These are phyloP conservation scores for Eupithecia subfuscata DNA, from an alignment of 2,888 invertebrate species.

Conservation along the genomic window DNA sequence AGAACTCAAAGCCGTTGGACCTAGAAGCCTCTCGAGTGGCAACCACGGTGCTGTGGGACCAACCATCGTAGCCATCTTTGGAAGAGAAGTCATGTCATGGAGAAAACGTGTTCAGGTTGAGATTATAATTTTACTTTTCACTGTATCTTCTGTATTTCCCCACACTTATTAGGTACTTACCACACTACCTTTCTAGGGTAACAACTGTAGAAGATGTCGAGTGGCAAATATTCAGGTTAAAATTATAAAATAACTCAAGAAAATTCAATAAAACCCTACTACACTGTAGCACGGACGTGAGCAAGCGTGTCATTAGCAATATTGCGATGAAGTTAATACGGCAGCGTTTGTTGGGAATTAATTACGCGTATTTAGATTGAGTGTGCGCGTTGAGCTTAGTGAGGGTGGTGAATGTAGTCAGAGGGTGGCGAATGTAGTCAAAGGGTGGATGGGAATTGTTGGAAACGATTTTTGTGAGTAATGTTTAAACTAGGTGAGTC, in stretches of 20 bases:
- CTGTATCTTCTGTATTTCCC: too few relatives aligned
- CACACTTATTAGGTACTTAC: too few relatives aligned
- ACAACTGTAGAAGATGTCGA: too few relatives aligned
- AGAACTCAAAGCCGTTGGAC: too few relatives aligned
- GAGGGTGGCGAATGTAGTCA: slow-evolving; percentile 18
- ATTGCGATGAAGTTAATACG: slow-evolving; percentile 46
- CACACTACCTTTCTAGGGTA: too few relatives aligned
- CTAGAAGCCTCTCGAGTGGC: too few relatives aligned
- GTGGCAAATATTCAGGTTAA: too few relatives aligned
- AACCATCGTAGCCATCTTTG: too few relatives aligned
- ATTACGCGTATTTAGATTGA: slow-evolving; percentile 45
- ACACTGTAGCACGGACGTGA: slow-evolving; percentile 32
- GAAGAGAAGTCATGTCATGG: too few relatives aligned
- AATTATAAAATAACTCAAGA: not conserved
- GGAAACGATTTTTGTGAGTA: not conserved
- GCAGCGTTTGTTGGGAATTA: slow-evolving; percentile 43
- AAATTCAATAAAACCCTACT: slow-evolving; percentile 11
- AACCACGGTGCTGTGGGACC: too few relatives aligned
- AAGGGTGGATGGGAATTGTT: slow-evolving; percentile 26
- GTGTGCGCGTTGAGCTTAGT: slow-evolving; percentile 35
- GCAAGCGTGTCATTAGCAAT: slow-evolving; percentile 50
- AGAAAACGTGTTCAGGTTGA: too few relatives aligned
- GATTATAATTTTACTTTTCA: too few relatives aligned
- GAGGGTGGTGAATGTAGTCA: slow-evolving; percentile 23
- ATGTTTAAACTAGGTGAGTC: not conserved